Evolutionary conservation across 37 sponge, comb jelly and placozoan species (phyloP).

Genomic region (Ephydatia muelleri): DNA sequence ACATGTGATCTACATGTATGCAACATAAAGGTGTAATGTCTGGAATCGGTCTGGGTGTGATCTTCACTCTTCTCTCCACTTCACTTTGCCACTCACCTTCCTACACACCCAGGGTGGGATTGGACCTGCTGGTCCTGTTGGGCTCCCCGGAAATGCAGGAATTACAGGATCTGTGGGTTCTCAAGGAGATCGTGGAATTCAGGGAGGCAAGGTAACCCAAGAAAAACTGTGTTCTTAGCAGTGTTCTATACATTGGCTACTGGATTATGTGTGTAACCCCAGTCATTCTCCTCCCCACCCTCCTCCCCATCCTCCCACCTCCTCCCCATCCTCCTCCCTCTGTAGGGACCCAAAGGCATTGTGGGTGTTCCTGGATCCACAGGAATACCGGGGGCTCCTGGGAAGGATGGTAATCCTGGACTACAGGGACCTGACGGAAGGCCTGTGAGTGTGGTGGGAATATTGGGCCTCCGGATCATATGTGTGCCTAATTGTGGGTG

Average conservation of each 20-base stretch:
- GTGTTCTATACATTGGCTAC: neutral
- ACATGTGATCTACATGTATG: too few relatives aligned
- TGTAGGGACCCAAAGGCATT: conserved; percentile 36
- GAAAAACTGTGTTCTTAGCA: neutral
- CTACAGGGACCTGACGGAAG: conserved; percentile 54
- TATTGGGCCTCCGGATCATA: too few relatives aligned
- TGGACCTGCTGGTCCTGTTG: neutral
- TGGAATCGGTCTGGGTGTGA: too few relatives aligned
- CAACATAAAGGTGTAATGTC: too few relatives aligned
- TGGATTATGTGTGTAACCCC: neutral
- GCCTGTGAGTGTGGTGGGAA: conserved; percentile 28
- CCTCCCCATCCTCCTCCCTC: neutral
- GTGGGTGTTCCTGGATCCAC: conserved; percentile 34
- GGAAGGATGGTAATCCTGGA: conserved; percentile 41
- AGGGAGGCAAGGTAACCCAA: neutral
- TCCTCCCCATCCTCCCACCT: too few relatives aligned
- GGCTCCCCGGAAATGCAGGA: neutral
- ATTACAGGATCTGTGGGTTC: neutral
- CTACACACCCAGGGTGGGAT: neutral
- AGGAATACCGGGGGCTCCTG: conserved; percentile 22
- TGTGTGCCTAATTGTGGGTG: too few relatives aligned
- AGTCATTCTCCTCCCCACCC: too few relatives aligned
- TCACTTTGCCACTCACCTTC: too few relatives aligned
- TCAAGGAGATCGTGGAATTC: neutral
- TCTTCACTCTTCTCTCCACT: too few relatives aligned